Percentiles rank a stretch among this genome's conserved stretches.
Conservation (phyloP, 2,113 vertebrate species). For the Rhabdornis inornatus region DNA sequence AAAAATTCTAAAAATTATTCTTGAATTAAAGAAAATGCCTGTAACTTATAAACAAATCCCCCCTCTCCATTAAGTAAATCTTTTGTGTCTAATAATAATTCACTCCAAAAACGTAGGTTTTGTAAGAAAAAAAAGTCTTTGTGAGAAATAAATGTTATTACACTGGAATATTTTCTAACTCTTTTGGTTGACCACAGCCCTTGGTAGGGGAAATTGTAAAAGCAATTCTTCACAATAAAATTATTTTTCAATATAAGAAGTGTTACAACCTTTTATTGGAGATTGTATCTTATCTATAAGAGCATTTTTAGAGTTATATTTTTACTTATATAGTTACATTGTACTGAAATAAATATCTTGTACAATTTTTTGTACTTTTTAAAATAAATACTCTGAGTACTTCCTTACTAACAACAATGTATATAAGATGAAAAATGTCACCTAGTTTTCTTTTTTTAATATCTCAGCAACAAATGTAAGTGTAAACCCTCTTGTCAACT, state of each 20-base stretch:
- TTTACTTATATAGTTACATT: neutral
- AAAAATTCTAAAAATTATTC: neutral
- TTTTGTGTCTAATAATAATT: neutral
- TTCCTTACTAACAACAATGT: neutral
- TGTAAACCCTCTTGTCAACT: neutral
- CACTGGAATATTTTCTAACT: neutral
- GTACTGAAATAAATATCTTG: neutral
- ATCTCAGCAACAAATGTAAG: accelerated
- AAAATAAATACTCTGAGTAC: neutral
- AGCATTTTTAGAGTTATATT: neutral
- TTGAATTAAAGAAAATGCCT: neutral
- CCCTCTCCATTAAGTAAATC: neutral
- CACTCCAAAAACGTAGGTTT: neutral
- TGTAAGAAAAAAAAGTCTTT: neutral
- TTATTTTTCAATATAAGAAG: neutral
- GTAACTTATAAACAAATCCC: neutral
- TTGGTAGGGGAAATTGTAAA: neutral
- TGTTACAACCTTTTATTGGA: neutral
- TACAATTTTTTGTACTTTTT: neutral
- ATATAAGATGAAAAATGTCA: neutral
- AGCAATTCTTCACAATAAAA: neutral
- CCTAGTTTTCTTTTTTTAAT: neutral
- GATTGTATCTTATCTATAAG: neutral
- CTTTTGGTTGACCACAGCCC: neutral
- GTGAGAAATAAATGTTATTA: neutral